phyloP scores from a whole-genome alignment of 1,140 invertebrate genomes.

The Lepidurus arcticus region DNA sequence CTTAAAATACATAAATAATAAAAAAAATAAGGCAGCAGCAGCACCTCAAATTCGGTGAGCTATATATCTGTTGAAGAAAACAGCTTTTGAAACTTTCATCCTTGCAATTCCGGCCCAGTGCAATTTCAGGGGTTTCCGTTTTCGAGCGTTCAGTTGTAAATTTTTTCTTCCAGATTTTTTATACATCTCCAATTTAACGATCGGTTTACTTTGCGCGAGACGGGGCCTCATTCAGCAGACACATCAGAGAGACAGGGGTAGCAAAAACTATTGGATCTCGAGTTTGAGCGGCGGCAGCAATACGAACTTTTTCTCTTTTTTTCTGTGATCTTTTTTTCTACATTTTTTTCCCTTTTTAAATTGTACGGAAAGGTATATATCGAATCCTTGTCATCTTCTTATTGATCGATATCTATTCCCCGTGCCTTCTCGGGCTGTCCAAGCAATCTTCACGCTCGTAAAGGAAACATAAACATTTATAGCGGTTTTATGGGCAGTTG shows the following conservation, averaged over 20 bases:
- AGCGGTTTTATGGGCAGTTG: neutral
- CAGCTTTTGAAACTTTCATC: neutral
- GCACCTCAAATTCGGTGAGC: neutral
- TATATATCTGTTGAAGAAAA: constrained; percentile 12
- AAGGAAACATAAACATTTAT: neutral
- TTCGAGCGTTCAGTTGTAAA: neutral
- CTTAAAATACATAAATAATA: neutral
- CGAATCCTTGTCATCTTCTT: constrained; percentile 2
- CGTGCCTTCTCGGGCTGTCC: neutral
- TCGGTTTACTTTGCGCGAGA: neutral
- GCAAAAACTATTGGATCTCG: constrained; percentile 10
- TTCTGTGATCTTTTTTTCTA: too few species aligned
- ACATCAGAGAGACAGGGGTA: constrained; percentile 6
- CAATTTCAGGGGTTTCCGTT: constrained; percentile 8
- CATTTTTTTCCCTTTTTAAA: neutral
- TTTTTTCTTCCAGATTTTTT: neutral
- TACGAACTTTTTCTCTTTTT: neutral
- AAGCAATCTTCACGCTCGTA: neutral
- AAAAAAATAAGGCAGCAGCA: neutral
- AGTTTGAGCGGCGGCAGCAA: neutral
- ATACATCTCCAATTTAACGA: constrained; percentile 12
- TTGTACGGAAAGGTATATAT: neutral
- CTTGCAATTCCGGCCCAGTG: constrained; percentile 5
- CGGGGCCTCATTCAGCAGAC: constrained; percentile 1
- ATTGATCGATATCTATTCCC: constrained; percentile 1